Evolutionary conservation across 2,113 vertebrate genomes (phyloP).

Genomic region (Heterochromis multidens): DNA sequence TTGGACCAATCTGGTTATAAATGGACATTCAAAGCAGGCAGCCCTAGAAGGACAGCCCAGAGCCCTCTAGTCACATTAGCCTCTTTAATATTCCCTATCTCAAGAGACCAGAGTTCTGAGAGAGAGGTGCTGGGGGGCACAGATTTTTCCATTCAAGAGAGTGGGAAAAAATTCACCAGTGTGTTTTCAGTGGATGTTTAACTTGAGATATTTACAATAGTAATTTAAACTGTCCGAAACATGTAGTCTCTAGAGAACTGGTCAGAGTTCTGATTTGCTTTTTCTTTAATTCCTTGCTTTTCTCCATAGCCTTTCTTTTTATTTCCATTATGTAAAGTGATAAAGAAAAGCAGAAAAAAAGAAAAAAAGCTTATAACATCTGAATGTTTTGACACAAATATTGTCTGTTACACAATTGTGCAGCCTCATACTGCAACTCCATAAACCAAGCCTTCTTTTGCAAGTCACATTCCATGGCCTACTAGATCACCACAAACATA

Average conservation of each 20-base stretch:
- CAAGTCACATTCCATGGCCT: constrained; percentile 49
- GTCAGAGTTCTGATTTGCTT: background rate
- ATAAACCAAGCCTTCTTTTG: constrained; percentile 24
- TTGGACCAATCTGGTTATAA: constrained; percentile 73
- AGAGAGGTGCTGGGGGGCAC: constrained; percentile 65
- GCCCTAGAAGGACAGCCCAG: constrained; percentile 42
- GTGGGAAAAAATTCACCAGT: constrained; percentile 18
- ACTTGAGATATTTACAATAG: constrained; percentile 55
- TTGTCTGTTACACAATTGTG: background rate
- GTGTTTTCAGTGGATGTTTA: constrained; percentile 39
- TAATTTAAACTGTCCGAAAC: constrained; percentile 32
- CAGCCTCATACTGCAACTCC: background rate
- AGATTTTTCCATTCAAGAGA: constrained; percentile 73
- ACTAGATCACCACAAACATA: constrained; percentile 50
- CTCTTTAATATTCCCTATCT: constrained; percentile 65
- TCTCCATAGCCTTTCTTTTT: background rate
- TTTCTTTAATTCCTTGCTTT: background rate
- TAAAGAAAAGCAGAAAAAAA: background rate
- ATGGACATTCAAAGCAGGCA: constrained; percentile 69
- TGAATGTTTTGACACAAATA: background rate
- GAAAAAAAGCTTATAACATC: background rate
- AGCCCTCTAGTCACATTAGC: constrained; percentile 61
- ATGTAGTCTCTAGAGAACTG: constrained; percentile 2
- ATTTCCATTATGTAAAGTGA: background rate
- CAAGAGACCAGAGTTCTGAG: constrained; percentile 65